Base-by-base conservation (phyloP, 1,140 invertebrate genomes). In the Leptinotarsa undecemlineata region DNA sequence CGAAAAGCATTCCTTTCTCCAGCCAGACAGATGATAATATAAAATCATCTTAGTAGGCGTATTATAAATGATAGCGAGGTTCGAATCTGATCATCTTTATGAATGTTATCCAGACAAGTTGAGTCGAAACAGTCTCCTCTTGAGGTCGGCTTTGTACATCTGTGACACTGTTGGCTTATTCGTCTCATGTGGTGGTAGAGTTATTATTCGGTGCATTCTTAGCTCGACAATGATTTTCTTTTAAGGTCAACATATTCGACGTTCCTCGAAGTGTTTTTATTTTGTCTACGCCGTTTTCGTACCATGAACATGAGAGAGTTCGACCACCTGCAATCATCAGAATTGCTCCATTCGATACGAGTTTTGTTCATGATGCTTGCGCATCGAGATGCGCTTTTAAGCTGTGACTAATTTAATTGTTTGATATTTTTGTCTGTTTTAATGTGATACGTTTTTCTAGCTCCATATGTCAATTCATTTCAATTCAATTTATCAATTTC, bases 51-150 rank as follows among this genome's bases (percentile, higher is more conserved):
- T n/a, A 19, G 66, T 68, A 33, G 66, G 66, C 66, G 66, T 68
- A 26, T 42, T 66, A 68, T 47, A 19, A 68, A 68, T 68, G 33
- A 68, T 68, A 42, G 33, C 66, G 23, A 68, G 66, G 48, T 68
- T 68, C 42, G 15, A 68, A 68, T 68, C 66, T 23, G 66, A 68
- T 68, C 66, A 68, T 42, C 66, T 68, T 66, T 26, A 68, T 68
- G 23, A 42, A 47, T 68, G 42, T 68, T 14, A 47, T 19, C 23
- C 66, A 68, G 42, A 68, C 66, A 68, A 68, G 66, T 68, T 42
- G 51, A 19, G n/a, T 57, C 4, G 51, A 57, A 57, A 57, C 51
- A 5, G 51, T 57, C n/a, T 19, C n/a, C 51, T 57, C 51, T 15
- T 17, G 51, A 42, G 17, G 51, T 19, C n/a, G 51, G 3, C 51